These are phyloP conservation scores for Bufo bufo DNA, from an alignment of 2,113 vertebrate genomes.

Conservation along the genomic window DNA sequence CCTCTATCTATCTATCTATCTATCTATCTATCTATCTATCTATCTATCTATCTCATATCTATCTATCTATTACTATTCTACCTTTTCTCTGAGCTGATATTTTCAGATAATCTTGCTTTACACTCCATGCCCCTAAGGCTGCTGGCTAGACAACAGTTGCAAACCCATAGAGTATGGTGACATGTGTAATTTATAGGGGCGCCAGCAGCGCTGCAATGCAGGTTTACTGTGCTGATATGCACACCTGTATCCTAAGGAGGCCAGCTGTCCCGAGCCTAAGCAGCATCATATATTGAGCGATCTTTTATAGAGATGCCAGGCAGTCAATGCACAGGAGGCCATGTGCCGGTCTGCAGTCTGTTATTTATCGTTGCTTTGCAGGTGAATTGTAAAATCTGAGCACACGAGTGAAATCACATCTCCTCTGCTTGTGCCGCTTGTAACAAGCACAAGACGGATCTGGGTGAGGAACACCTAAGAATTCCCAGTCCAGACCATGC, in stretches of 20 bases:
- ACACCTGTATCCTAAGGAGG: not conserved
- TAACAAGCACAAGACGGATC: no score
- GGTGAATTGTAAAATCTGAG: not conserved
- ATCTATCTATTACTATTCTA: not conserved
- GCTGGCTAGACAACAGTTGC: slow-evolving; percentile 3
- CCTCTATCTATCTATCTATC: no score
- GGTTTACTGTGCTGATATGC: not conserved
- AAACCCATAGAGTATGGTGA: not conserved
- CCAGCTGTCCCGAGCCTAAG: not conserved
- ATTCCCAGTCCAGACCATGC: no score
- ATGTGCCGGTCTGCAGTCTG: not conserved
- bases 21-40: not conserved
- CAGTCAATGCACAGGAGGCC: not conserved
- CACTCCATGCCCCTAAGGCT: not conserved
- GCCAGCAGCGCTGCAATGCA: not conserved
- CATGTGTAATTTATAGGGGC: not conserved
- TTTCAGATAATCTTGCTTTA: not conserved
- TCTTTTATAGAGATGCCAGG: not conserved
- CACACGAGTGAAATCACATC: not conserved
- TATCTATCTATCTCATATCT: not conserved
- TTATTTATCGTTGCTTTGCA: not conserved
- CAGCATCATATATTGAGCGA: not conserved
- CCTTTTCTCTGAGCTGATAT: not conserved
- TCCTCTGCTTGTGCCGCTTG: not conserved
- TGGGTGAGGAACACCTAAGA: no score